Percentiles rank a stretch among this genome's conserved stretches.
Conservation (phyloP, 2,888 invertebrate genomes). For the Mesorhabditis belari region DNA sequence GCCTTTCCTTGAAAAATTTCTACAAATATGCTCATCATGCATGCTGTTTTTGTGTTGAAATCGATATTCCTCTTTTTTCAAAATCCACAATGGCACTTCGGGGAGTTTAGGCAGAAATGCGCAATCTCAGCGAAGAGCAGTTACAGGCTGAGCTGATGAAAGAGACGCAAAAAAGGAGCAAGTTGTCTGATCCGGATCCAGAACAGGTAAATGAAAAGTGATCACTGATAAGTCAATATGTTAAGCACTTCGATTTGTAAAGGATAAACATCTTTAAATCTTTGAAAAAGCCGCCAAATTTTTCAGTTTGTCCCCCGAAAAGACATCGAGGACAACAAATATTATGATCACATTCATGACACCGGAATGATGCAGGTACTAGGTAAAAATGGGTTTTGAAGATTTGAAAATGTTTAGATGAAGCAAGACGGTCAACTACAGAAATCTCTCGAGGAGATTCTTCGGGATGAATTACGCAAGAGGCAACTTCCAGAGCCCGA, state of each 20-base stretch:
- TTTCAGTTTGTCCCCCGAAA: background rate
- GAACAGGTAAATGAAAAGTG: too few relatives aligned
- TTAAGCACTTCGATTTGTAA: too few relatives aligned
- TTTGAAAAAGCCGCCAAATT: too few relatives aligned
- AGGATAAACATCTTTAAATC: too few relatives aligned
- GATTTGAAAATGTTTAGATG: background rate
- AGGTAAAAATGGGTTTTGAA: background rate
- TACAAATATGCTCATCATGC: too few relatives aligned
- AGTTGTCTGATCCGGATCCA: background rate
- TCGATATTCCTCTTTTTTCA: too few relatives aligned
- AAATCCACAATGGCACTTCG: background rate
- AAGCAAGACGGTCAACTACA: background rate
- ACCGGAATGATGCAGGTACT: background rate
- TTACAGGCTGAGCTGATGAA: background rate
- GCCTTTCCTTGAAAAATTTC: too few relatives aligned
- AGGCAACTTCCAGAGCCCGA: too few relatives aligned
- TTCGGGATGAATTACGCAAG: background rate
- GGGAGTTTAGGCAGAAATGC: background rate
- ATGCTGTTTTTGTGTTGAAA: too few relatives aligned
- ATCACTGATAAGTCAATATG: too few relatives aligned
- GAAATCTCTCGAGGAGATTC: background rate
- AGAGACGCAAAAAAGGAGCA: background rate
- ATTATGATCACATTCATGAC: background rate
- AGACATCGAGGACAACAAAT: background rate
- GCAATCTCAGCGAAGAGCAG: background rate